Evolutionary conservation across 2,888 invertebrate genomes (phyloP), one percentile per base, ranked within the genome.

Genomic region (Cosmia pyralina): DNA sequence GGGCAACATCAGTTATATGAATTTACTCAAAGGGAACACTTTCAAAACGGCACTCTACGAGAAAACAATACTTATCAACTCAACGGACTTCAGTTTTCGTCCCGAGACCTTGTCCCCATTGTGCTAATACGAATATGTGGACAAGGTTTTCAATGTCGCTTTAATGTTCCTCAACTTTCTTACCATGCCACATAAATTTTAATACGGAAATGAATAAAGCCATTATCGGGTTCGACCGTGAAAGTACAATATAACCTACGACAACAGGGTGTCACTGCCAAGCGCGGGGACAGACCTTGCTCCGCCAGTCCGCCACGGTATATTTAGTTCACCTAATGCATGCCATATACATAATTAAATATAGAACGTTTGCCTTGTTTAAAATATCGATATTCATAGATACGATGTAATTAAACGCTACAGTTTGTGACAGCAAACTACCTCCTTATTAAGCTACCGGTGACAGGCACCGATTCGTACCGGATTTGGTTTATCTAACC

Each of bases 291-390:
- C 84, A 68, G 63, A 75, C 81, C 83, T 86, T 84, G 82, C n/a
- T n/a, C n/a, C n/a, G 50, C n/a, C 60, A 60, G 75, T 22, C 60
- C 63, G 75, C 50, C 22, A 53, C 11, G 57, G 75, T 90, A 88
- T 90, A 88, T 90, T 87, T 88, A 90, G 80, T 77, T 78, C 79
- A 78, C 64, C 80, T 82, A 85, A 85, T 88, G 87, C 85, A 90
- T 85, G 84, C 70, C 66, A 82, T 69, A 52, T 50, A 41, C 1
- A 11, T 83, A 80, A 84, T 87, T 87, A 82, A 87, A 86, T 85
- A 77, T 85, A 64, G 69, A 85, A 79, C 72, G 65, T 44, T 50
- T 62, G 22, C 60, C 62, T 69, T 67, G 73, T 69, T 44, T 22
- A 41, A 15, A 52, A 7, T 44, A 79, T 70, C 82, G 67, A 73